phyloP scores from a whole-genome alignment of 92 coral and sea anemone genomes.

The Zoanthus sansibaricus region DNA sequence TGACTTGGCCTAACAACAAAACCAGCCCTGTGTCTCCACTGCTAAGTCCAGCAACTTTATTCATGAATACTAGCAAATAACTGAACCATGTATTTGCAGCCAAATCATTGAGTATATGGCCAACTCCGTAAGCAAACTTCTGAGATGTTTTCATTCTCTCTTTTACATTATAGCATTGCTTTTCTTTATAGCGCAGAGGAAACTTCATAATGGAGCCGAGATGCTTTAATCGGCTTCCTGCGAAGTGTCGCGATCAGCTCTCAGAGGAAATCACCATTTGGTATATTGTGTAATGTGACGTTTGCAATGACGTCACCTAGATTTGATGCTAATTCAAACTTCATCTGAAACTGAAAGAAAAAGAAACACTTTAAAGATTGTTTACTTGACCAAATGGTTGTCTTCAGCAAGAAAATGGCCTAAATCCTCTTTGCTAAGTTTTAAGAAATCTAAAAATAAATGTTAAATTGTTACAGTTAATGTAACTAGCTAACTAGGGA shows the following conservation, averaged over 20 bases:
- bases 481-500: too few species aligned
- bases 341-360: neutral
- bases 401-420: too few species aligned
- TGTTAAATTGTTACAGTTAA: too few species aligned
- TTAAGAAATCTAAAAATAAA: too few species aligned
- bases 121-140: conserved; percentile 79
- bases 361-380: too few species aligned
- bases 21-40: conserved; percentile 87
- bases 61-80: conserved; percentile 78
- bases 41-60: conserved; percentile 82
- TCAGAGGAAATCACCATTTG: neutral
- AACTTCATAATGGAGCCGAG: conserved; percentile 3
- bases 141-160: conserved; percentile 66
- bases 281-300: neutral
- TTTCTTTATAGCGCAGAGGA: conserved; percentile 20
- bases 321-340: neutral
- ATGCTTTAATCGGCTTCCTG: neutral
- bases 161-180: conserved; percentile 21
- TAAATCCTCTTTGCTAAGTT: too few species aligned
- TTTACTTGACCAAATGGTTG: too few species aligned
- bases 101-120: conserved; percentile 88
- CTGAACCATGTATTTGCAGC: conserved; percentile 90
- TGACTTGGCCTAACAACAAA: conserved; percentile 78
- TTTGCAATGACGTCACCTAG: neutral
- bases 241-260: neutral